Evolutionary conservation across 2,888 invertebrate genomes (phyloP).

Genomic region (Nephrotoma appendiculata): DNA sequence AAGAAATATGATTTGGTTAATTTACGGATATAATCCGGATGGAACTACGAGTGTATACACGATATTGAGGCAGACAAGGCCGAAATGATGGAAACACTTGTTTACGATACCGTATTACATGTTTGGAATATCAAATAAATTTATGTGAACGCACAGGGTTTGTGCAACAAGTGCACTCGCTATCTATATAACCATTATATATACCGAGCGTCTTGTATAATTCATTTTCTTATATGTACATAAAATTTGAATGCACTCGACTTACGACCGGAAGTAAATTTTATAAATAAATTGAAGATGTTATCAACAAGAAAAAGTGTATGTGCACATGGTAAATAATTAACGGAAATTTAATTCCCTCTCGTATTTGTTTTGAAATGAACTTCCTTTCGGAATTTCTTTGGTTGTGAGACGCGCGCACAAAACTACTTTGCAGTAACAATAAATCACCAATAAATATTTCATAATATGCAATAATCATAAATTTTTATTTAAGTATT

Average conservation of each 20-base stretch:
- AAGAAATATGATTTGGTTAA: background rate
- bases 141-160: background rate
- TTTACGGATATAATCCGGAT: background rate
- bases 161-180: background rate
- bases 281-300: background rate
- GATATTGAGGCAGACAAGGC: background rate
- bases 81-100: background rate
- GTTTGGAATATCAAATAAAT: background rate
- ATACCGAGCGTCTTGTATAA: background rate
- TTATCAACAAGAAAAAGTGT: background rate
- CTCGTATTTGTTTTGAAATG: background rate
- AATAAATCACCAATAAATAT: too few relatives aligned
- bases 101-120: background rate
- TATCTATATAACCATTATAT: background rate
- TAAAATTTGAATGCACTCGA: background rate
- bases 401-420: background rate
- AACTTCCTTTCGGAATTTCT: background rate
- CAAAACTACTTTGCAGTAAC: background rate
- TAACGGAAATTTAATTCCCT: background rate
- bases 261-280: background rate
- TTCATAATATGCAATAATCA: background rate
- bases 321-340: background rate
- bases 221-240: background rate
- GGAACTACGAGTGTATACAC: background rate
- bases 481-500: background rate